Conservation (phyloP, 1,140 invertebrate species). For the Drosophila neocordata region DNA sequence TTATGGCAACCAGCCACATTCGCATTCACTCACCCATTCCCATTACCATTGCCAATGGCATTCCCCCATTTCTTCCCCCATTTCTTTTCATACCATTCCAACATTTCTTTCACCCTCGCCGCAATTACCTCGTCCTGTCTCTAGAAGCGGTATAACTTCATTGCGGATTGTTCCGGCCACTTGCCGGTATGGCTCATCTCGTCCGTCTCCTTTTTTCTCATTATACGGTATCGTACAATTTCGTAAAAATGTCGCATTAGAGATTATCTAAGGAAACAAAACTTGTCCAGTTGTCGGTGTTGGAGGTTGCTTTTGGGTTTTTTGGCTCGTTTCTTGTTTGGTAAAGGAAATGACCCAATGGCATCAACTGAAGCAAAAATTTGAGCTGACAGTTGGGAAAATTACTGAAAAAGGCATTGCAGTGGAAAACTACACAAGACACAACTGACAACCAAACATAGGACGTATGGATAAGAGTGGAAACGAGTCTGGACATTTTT, state of each 20-base stretch:
- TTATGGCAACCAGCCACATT: constrained; percentile 74
- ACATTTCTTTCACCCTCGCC: constrained; percentile 15
- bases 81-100: background rate
- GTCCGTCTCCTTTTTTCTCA: constrained; percentile 65
- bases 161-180: constrained; percentile 25
- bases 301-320: constrained; percentile 1
- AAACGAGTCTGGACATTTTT: constrained; percentile 44
- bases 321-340: constrained; percentile 42
- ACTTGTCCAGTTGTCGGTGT: constrained; percentile 56
- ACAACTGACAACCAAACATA: background rate
- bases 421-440: constrained; percentile 74
- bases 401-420: constrained; percentile 78
- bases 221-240: constrained; percentile 78
- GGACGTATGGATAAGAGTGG: constrained; percentile 7
- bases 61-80: background rate
- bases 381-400: constrained; percentile 78
- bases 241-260: constrained; percentile 81
- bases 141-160: constrained; percentile 42
- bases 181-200: constrained; percentile 8
- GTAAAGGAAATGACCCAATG: constrained; percentile 62
- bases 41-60: constrained; percentile 33
- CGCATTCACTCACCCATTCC: constrained; percentile 29
- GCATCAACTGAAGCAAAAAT: constrained; percentile 70
- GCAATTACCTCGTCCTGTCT: constrained; percentile 55
- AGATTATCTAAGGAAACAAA: constrained; percentile 78